Evolutionary conservation across 92 coral and sea anemone species (phyloP), one percentile per base, ranked within the genome.

Genomic region (Siderastrea siderea): DNA sequence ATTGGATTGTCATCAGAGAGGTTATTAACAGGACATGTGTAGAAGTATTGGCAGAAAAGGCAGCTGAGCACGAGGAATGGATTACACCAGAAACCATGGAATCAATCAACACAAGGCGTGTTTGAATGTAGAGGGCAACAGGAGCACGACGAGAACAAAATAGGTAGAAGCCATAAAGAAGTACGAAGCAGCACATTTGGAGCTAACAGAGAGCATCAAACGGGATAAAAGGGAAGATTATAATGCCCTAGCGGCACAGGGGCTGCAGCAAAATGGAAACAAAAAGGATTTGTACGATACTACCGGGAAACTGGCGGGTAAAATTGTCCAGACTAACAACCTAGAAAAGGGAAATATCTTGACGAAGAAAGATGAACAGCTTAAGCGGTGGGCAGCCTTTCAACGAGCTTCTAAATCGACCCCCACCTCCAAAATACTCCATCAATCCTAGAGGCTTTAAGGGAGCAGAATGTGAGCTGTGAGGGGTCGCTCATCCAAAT

Each of bases 1-100:
- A 26, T 26, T 26, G 38, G 38, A 26, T 74, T 74, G 79, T 44
- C 59, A 74, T 74, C 53, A 74, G 26, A 59, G 79, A 47, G 79
- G 58, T 44, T 49, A 49, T 74, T 53, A 74, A 74, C 79, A 47
- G 59, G 44, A 74, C 79, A 74, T 74, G 79, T 74, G 79, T 49
- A 48, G 57, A 50, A 59, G 82, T 59, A 45, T 52, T 7, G 45
- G 68, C 68, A 26, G 59, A 50, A 58, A 47, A 43, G 68, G 19
- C 64, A 77, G 68, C 82, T 49, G 79, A 77, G 69, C 82, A 77
- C 53, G 43, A 44, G 68, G 82, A 59, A 66, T 59, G 82, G 70
- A 60, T 59, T 77, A 58, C 70, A 60, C 82, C 1, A 58, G 68
- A 16, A 77, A 54, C 70, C 68, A 26, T 43, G 53, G 82, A 57